Evolutionary conservation across 2,888 invertebrate genomes (phyloP), one percentile per base, ranked within the genome.

Genomic region (Amphimallon solstitiale): DNA sequence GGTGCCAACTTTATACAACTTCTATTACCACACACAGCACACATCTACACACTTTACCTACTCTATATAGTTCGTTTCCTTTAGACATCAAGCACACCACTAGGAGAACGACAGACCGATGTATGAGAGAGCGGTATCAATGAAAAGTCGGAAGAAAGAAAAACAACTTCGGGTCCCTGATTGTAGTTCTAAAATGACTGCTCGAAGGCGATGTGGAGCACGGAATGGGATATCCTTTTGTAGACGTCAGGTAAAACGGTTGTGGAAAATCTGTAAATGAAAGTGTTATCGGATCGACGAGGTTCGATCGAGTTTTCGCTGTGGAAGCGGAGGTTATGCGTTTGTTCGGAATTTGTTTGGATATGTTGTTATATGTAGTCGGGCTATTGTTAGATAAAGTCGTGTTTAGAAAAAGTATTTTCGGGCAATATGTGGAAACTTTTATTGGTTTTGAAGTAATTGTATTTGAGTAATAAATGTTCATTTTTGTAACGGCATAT

Each of bases 241-340:
- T 77, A 75, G 72, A 71, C 67, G 70, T 73, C 75, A 75, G 76
- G 76, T 77, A 75, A 77, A 77, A 75, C 69, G 74, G 74, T 72
- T 74, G n/a, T 51, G 74, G 73, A 73, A 78, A 78, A 78, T 78
- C 78, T 78, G 77, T 77, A 78, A 78, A 77, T 76, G 76, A 76
- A 77, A 78, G 75, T 74, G 75, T 77, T 78, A 77, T 76, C 76
- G 35, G 34, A 34, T 35, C 15, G 29, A 29, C 6, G 29, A 29
- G 29, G 2, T 29, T 29, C 29, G 29, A 29, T 29, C 29, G 51
- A 12, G 14, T n/a, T 29, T n/a, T 12, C 14, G 7, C 17, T 21
- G 49, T n/a, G 0, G 34, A 34, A 34, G n/a, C 51, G 34, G 34
- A 51, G 51, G 51, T 51, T 34, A 17, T 17, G 51, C 51, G 51